phyloP scores from a whole-genome alignment of 2,113 vertebrate species.

The Thomomys bottae region DNA sequence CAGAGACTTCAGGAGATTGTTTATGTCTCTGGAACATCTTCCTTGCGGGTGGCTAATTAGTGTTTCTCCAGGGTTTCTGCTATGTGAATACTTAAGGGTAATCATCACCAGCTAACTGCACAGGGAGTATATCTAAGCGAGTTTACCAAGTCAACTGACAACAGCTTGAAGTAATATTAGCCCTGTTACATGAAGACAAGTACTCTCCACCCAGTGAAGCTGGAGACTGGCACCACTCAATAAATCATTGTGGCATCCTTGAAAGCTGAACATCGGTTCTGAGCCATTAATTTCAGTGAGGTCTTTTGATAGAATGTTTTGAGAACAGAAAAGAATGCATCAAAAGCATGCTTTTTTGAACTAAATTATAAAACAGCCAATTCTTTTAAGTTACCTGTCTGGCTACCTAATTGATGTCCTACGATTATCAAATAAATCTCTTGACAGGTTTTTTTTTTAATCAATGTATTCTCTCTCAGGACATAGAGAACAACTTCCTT shows the following conservation, averaged over 20 bases:
- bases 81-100: slow-evolving; percentile 86
- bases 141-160: slow-evolving; percentile 87
- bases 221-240: slow-evolving; percentile 84
- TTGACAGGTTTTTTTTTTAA: slow-evolving; percentile 44
- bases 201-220: slow-evolving; percentile 85
- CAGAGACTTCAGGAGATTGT: slow-evolving; percentile 83
- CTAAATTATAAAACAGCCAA: slow-evolving; percentile 83
- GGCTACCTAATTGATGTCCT: slow-evolving; percentile 69
- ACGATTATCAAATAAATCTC: slow-evolving; percentile 81
- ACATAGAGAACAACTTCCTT: slow-evolving; percentile 28
- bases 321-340: slow-evolving; percentile 79
- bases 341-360: slow-evolving; percentile 80
- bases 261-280: slow-evolving; percentile 86
- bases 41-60: slow-evolving; percentile 84
- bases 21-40: slow-evolving; percentile 80
- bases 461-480: slow-evolving; percentile 39
- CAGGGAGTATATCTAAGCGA: slow-evolving; percentile 85
- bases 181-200: slow-evolving; percentile 85
- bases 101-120: slow-evolving; percentile 86
- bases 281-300: slow-evolving; percentile 86
- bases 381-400: slow-evolving; percentile 78
- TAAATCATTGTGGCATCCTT: slow-evolving; percentile 87
- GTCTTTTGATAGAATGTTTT: slow-evolving; percentile 84
- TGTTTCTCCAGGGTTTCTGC: slow-evolving; percentile 84
- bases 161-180: slow-evolving; percentile 89